phyloP scores from a whole-genome alignment of 2,888 invertebrate species.

The Acanthopleura granulata region DNA sequence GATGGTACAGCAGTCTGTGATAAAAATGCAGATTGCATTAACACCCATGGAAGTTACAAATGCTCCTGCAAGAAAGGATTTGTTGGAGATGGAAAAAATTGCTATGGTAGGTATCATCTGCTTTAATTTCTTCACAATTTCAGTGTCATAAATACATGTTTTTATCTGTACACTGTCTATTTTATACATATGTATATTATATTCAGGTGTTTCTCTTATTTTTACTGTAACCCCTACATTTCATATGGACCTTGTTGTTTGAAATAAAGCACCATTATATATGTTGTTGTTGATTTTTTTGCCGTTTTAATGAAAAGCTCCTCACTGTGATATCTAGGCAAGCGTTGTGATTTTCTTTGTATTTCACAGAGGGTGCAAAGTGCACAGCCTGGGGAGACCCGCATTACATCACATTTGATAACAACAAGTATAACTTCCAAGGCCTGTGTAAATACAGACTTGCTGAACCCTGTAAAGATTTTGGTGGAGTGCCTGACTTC shows the following conservation, averaged over 20 bases:
- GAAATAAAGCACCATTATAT: no score
- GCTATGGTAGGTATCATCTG: background rate
- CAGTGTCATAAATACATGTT: background rate
- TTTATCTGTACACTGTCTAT: background rate
- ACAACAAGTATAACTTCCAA: constrained; percentile 2
- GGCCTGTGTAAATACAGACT: constrained; percentile 18
- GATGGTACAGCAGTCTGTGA: constrained; percentile 6
- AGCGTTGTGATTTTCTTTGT: background rate
- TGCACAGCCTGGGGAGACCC: constrained; percentile 23
- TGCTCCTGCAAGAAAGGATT: background rate
- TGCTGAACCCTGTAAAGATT: constrained; percentile 14
- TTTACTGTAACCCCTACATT: no score
- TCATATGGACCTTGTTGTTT: no score
- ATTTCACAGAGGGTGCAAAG: constrained; percentile 4
- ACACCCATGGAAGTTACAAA: constrained; percentile 12
- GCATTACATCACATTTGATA: constrained; percentile 21
- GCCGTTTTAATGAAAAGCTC: no score
- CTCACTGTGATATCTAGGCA: no score
- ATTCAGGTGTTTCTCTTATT: no score
- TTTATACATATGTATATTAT: background rate
- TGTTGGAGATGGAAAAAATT: constrained; percentile 4
- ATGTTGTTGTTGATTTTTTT: no score
- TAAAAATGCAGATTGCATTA: constrained; percentile 1
- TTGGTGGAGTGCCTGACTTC: constrained; percentile 14
- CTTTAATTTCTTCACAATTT: background rate